A percentile compares a stretch with the other conserved stretches of the same genome.
Evolutionary conservation across 2,888 invertebrate species (phyloP).

Genomic region (Hirudinaria manillensis): DNA sequence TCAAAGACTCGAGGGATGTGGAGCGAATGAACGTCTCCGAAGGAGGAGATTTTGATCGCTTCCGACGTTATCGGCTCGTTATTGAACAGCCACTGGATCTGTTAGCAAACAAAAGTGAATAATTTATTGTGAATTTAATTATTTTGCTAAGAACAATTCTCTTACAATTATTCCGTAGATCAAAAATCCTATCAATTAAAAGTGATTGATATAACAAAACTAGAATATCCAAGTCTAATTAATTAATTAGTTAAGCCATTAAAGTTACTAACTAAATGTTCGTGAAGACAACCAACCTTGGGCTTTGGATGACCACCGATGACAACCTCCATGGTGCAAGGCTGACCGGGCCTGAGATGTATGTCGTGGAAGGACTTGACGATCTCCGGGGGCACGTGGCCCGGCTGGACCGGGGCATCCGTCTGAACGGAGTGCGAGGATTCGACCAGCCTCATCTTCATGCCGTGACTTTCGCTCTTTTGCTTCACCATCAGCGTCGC

Average conservation of each 20-base stretch:
- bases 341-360: slow-evolving; percentile 48
- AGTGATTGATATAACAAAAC: too few relatives aligned
- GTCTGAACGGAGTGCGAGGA: slow-evolving; percentile 35
- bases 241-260: too few relatives aligned
- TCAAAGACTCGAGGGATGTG: slow-evolving; percentile 53
- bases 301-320: slow-evolving; percentile 66
- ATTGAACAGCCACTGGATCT: slow-evolving; percentile 71
- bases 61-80: slow-evolving; percentile 66
- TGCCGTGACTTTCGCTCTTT: slow-evolving; percentile 34
- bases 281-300: slow-evolving; percentile 61
- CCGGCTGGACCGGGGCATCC: slow-evolving; percentile 24
- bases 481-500: slow-evolving; percentile 65
- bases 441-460: slow-evolving; percentile 38
- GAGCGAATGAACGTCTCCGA: slow-evolving; percentile 54
- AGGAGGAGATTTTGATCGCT: slow-evolving; percentile 59
- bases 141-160: too few relatives aligned
- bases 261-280: too few relatives aligned
- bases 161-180: too few relatives aligned
- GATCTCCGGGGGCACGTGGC: slow-evolving; percentile 50
- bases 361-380: slow-evolving; percentile 49
- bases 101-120: slow-evolving; percentile 29
- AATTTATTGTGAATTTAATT: too few relatives aligned
- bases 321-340: slow-evolving; percentile 49
- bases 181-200: too few relatives aligned
- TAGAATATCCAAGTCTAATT: too few relatives aligned